Percentiles rank a stretch among this genome's conserved stretches.
phyloP scores from a whole-genome alignment of 2,113 vertebrate genomes.

The Nothocercus nigrocapillus region DNA sequence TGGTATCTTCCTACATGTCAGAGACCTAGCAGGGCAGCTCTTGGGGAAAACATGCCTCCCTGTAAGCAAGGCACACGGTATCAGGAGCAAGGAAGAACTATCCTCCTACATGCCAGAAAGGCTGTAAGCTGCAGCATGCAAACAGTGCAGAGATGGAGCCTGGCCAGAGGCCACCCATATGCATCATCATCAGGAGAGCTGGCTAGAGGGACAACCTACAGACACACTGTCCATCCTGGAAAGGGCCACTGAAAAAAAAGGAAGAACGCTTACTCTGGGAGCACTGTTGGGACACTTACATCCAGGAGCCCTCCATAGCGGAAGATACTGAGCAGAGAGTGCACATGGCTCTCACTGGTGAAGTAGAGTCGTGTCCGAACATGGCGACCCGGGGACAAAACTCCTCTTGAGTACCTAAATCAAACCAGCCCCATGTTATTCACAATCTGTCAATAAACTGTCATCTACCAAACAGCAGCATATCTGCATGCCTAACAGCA shows the following conservation, averaged over 20 bases:
- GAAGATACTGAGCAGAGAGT: slow-evolving; percentile 96
- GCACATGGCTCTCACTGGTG: slow-evolving; percentile 97
- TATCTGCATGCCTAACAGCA: accelerated
- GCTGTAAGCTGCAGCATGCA: background rate
- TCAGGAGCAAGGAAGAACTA: background rate
- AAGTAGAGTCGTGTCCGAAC: slow-evolving; percentile 96
- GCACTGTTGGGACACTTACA: slow-evolving; percentile 79
- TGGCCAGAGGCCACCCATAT: background rate
- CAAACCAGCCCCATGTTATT: background rate
- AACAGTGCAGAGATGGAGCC: background rate
- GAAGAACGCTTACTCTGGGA: slow-evolving; percentile 16
- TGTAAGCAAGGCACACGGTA: background rate
- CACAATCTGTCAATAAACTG: accelerated
- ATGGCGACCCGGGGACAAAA: slow-evolving; percentile 94
- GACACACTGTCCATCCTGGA: background rate
- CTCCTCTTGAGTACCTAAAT: slow-evolving; percentile 93
- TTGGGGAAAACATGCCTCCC: background rate
- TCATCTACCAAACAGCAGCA: background rate
- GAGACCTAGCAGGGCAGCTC: background rate
- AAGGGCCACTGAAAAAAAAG: background rate
- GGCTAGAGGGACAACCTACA: background rate
- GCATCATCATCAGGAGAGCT: background rate
- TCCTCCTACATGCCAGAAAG: background rate
- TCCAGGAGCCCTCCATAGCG: slow-evolving; percentile 95
- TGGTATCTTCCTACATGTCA: background rate